These are phyloP conservation scores for Gnathonemus longibarbis DNA, from an alignment of 2,113 vertebrate genomes.

Conservation along the genomic window DNA sequence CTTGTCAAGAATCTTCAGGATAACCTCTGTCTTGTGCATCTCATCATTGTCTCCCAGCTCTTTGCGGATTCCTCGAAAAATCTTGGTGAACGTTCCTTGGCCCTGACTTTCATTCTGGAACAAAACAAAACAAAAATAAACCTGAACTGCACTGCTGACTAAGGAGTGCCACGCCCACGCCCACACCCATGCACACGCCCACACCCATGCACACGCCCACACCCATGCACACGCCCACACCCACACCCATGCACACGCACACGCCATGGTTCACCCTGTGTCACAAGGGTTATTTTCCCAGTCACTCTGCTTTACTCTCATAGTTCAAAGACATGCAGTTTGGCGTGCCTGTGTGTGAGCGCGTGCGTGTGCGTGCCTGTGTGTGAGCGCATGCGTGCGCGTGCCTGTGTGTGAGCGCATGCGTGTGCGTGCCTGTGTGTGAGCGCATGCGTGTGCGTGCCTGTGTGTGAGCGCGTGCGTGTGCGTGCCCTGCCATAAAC, in stretches of 20 bases:
- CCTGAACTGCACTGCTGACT: neutral
- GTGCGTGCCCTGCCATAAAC: neutral
- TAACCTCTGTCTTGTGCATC: constrained; percentile 82
- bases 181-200: no score
- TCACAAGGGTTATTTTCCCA: neutral
- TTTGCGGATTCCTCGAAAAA: constrained; percentile 80
- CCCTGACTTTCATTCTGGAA: constrained; percentile 83
- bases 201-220: neutral
- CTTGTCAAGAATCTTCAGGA: constrained; percentile 93
- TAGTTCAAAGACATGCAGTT: neutral
- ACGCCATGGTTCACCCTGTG: neutral
- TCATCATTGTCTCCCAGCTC: constrained; percentile 87
- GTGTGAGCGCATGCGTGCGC: neutral
- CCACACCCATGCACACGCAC: no score
- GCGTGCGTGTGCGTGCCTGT: neutral
- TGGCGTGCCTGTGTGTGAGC: neutral
- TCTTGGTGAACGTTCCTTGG: constrained; percentile 93
- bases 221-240: no score
- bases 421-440: neutral
- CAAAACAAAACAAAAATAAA: constrained; percentile 13
- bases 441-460: neutral
- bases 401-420: neutral
- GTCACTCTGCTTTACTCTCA: neutral
- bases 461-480: no score
- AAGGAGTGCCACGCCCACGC: neutral